These are phyloP conservation scores for Phanerotoma sp. DNA, from an alignment of 2,888 invertebrate genomes.

Conservation along the genomic window DNA sequence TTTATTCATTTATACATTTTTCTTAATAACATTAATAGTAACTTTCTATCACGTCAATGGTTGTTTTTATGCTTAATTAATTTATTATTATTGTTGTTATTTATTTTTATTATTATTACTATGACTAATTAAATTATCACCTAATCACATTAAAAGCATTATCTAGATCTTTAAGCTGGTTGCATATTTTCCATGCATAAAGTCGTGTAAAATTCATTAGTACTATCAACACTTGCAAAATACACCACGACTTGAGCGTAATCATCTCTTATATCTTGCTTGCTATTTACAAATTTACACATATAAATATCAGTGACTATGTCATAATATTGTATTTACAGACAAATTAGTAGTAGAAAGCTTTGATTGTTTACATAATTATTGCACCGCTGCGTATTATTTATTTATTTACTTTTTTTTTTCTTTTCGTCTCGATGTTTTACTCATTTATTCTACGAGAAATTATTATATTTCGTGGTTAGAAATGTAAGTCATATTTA, in stretches of 20 bases:
- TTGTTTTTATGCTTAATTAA: neutral
- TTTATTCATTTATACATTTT: neutral
- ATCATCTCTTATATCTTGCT: neutral
- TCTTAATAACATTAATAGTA: neutral
- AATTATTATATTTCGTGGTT: neutral
- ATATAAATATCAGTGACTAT: slow-evolving; percentile 4
- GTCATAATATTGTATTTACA: neutral
- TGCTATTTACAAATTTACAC: slow-evolving; percentile 31
- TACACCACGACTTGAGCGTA: neutral
- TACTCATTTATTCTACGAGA: neutral
- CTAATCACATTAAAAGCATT: slow-evolving; percentile 1
- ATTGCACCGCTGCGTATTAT: slow-evolving; percentile 37
- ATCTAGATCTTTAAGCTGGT: neutral
- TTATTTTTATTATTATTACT: too few relatives aligned
- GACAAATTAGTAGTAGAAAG: slow-evolving; percentile 36
- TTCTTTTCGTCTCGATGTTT: neutral
- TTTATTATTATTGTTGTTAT: slow-evolving; percentile 8
- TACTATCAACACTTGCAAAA: neutral
- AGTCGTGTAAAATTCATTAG: neutral
- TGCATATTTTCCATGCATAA: neutral
- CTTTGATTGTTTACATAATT: slow-evolving; percentile 46
- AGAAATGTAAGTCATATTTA: too few relatives aligned
- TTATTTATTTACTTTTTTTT: too few relatives aligned
- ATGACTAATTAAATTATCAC: neutral
- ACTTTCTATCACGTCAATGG: neutral